Percentiles rank a stretch among this genome's conserved stretches.
Evolutionary conservation across 1,140 invertebrate species (phyloP).

Genomic region (Lepidurus couesii): DNA sequence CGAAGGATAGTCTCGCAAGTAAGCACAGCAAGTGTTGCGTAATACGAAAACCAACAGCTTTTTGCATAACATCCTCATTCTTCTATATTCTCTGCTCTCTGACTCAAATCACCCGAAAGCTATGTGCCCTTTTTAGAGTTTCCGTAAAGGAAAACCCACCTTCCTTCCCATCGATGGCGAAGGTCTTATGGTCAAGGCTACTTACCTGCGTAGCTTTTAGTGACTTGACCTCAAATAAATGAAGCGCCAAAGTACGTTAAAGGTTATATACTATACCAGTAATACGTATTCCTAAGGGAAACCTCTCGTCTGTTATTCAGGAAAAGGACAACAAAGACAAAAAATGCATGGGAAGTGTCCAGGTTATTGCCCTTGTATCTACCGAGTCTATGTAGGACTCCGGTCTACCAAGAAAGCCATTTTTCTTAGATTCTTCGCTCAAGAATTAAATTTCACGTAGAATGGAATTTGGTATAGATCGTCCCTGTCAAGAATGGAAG

Average conservation of each 20-base stretch:
- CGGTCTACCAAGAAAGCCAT: too few species aligned
- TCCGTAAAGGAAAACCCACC: background rate
- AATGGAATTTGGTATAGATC: too few species aligned
- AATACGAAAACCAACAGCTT: background rate
- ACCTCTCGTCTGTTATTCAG: too few species aligned
- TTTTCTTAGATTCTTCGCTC: too few species aligned
- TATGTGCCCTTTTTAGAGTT: background rate
- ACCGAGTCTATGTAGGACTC: too few species aligned
- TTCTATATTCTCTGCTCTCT: background rate
- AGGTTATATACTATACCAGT: too few species aligned
- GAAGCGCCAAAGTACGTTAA: background rate
- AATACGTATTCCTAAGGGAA: too few species aligned
- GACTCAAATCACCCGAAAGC: background rate
- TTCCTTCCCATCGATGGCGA: background rate
- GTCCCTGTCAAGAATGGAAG: too few species aligned
- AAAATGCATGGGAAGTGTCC: too few species aligned
- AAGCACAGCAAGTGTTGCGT: background rate
- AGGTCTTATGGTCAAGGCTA: constrained; percentile 7
- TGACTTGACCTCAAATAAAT: background rate
- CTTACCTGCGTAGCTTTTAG: background rate
- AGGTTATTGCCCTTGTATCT: too few species aligned
- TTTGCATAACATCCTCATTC: background rate
- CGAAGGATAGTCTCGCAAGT: background rate
- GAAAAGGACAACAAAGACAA: too few species aligned
- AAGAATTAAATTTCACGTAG: too few species aligned